Evolutionary conservation across 2,888 invertebrate species (phyloP).

Genomic region (Dolichopus griseipennis): DNA sequence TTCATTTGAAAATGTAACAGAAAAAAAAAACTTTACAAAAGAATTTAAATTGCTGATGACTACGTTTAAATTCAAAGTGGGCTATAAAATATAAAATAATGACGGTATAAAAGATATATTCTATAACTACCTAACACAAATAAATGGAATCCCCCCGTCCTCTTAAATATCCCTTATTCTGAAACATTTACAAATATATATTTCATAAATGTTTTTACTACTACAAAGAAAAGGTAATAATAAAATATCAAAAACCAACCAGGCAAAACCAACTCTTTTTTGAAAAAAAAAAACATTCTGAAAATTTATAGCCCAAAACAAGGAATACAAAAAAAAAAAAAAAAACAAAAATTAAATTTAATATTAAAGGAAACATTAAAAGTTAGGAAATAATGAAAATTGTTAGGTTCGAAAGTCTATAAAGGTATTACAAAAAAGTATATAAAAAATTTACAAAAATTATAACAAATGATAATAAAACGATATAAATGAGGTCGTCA

Average conservation of each 20-base stretch:
- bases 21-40: too few relatives aligned
- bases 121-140: not conserved
- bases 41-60: not conserved
- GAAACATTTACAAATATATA: not conserved
- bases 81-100: not conserved
- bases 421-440: not conserved
- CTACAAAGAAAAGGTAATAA: not conserved
- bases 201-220: not conserved
- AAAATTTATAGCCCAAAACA: slow-evolving; percentile 2
- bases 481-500: too few relatives aligned
- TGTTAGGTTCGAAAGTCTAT: not conserved
- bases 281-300: not conserved
- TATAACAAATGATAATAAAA: too few relatives aligned
- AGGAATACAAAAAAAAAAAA: not conserved
- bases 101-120: not conserved
- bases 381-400: not conserved
- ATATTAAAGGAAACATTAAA: slow-evolving; percentile 2
- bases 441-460: too few relatives aligned
- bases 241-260: not conserved
- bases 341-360: too few relatives aligned
- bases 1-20: too few relatives aligned
- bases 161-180: not conserved
- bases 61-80: slow-evolving; percentile 1
- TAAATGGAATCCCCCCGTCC: not conserved
- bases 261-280: not conserved